phyloP scores from a whole-genome alignment of 2,113 vertebrate genomes.

The Hydropotes inermis region DNA sequence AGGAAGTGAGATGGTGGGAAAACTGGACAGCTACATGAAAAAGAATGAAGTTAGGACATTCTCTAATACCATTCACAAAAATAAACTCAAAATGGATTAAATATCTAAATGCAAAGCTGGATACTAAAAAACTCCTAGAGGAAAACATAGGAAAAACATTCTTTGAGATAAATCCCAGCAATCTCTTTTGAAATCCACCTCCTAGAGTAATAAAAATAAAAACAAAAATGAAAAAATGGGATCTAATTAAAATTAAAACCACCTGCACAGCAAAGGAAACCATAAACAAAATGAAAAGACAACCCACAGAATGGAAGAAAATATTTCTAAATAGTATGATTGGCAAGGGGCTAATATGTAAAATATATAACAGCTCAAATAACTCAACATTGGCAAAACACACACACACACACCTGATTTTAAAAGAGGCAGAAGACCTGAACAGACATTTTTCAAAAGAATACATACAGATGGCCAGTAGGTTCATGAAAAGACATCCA shows the following conservation, averaged over 20 bases:
- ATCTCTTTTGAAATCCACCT: not conserved
- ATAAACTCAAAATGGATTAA: not conserved
- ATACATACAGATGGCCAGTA: not conserved
- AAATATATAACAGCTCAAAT: not conserved
- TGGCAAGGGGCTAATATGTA: not conserved
- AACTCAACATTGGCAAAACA: not conserved
- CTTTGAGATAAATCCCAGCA: not conserved
- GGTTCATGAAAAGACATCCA: not conserved
- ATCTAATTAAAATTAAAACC: not conserved
- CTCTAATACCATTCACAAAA: not conserved
- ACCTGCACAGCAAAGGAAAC: not conserved
- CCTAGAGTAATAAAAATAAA: not conserved
- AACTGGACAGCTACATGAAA: not conserved
- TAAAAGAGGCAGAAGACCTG: not conserved
- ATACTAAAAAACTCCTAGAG: not conserved
- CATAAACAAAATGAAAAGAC: not conserved
- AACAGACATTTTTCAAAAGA: not conserved
- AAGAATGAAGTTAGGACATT: not conserved
- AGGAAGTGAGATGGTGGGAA: not conserved
- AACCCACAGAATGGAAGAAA: not conserved
- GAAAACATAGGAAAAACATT: not conserved
- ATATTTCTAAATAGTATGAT: not conserved
- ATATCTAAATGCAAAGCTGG: not conserved
- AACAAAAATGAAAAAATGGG: not conserved
- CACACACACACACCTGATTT: not conserved